Evolutionary conservation across 2,113 vertebrate species (phyloP), one percentile per base, ranked within the genome.

Genomic region (Fregata magnificens): DNA sequence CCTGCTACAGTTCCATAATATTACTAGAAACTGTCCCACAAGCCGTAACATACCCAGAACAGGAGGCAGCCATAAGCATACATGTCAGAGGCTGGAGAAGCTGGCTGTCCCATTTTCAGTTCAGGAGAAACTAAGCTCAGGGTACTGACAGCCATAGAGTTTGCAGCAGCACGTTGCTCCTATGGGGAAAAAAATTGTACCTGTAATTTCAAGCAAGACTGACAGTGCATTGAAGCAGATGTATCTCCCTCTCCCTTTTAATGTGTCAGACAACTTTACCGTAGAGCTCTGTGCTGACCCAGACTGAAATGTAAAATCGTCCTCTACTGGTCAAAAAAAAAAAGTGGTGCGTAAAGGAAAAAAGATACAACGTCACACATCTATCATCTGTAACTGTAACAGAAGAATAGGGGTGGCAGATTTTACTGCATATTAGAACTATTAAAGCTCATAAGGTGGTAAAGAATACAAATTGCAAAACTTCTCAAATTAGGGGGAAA

Each of bases 11-110:
- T 49, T 87, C 56, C 22, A 13, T 61, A 18, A 38, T 25, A 67
- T 83, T 67, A 34, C 12, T 7, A 66, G 49, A 73, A 82, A 52
- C 34, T 58, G 36, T 94, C 45, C 18, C 86, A 76, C 19, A 80
- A 59, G 78, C 92, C 74, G 6, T 45, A 91, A 96, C 98, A 44
- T 98, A 99, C 98, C 98, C 98, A 99, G 61, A 98, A 95, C 49
- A 99, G 94, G 81, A 99, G 97, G 79, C 98, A 98, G 71, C 98
- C 99, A 58, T 98, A 98, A 47, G 98, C 98, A 92, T 98, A 99
- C 90, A 99, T 97, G 92, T 99, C 99, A 62, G 97, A 98, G 95
- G 98, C 95, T 65, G 98, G 95, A 94, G 98, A 98, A 82, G 97
- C 96, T 56, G 93, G 90, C 55, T 97, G 96, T 76, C 98, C 98